These are phyloP conservation scores for Zenarchopterus dispar DNA, from an alignment of 2,797 vertebrate species.

Conservation along the genomic window DNA sequence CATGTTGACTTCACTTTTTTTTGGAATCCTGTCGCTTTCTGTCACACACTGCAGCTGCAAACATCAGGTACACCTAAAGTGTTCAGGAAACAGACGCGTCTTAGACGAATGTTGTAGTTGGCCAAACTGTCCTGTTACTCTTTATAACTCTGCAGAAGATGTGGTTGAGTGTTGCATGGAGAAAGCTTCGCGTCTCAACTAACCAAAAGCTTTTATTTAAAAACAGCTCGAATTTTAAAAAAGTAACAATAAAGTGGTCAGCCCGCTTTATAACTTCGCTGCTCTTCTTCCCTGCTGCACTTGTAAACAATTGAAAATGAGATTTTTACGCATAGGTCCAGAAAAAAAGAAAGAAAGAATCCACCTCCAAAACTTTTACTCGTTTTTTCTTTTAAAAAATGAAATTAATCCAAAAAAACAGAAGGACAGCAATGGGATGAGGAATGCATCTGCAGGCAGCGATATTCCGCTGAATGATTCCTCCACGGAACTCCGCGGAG, in stretches of 20 bases:
- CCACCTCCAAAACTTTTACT: not conserved
- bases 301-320: not conserved
- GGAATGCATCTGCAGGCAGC: conserved; percentile 14
- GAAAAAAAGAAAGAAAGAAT: conserved; percentile 62
- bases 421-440: no score
- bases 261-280: no score
- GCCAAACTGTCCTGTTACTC: not conserved
- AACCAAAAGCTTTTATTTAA: not conserved
- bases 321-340: conserved; percentile 72
- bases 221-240: not conserved
- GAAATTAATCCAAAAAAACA: no score
- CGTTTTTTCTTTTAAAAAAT: no score
- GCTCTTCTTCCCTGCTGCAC: no score
- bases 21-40: not conserved
- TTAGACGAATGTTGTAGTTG: conserved; percentile 36
- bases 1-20: not conserved
- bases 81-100: not conserved
- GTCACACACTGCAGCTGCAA: conserved; percentile 24
- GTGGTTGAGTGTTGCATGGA: not conserved
- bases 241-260: no score
- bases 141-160: not conserved
- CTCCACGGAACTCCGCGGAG: conserved; percentile 63
- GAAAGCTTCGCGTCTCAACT: not conserved
- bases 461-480: conserved; percentile 60
- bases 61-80: conserved; percentile 1